Evolutionary conservation across 1,140 invertebrate genomes (phyloP).

Genomic region (Drosophila kikkawai): DNA sequence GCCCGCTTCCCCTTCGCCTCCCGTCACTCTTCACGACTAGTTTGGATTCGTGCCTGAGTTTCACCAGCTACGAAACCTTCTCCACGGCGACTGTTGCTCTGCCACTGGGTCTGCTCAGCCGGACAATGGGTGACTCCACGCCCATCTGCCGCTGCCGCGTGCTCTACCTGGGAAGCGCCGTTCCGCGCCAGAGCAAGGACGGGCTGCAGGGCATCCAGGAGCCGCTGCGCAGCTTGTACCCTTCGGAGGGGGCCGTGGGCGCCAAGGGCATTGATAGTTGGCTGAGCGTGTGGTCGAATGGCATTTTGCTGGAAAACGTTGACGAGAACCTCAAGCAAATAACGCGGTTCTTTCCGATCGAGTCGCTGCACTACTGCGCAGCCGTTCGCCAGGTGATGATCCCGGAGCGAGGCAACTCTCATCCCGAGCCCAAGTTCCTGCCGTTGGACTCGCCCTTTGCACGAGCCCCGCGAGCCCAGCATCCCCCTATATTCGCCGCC

Average conservation of each 20-base stretch:
- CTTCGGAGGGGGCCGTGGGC: slow-evolving; percentile 90
- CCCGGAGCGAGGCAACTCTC: slow-evolving; percentile 86
- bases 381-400: slow-evolving; percentile 94
- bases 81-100: neutral
- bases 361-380: slow-evolving; percentile 98
- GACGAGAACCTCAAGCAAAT: slow-evolving; percentile 98
- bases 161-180: slow-evolving; percentile 98
- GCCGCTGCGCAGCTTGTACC: slow-evolving; percentile 97
- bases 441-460: slow-evolving; percentile 98
- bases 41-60: slow-evolving; percentile 35
- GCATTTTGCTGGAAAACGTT: slow-evolving; percentile 97
- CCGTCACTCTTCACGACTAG: slow-evolving; percentile 7
- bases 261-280: slow-evolving; percentile 98
- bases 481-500: slow-evolving; percentile 98
- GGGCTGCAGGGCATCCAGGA: slow-evolving; percentile 99
- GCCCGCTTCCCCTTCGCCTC: neutral
- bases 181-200: slow-evolving; percentile 98
- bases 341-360: slow-evolving; percentile 98
- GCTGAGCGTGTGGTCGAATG: slow-evolving; percentile 98
- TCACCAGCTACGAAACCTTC: slow-evolving; percentile 17
- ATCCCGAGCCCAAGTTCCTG: slow-evolving; percentile 92
- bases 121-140: slow-evolving; percentile 88
- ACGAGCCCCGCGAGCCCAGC: slow-evolving; percentile 93
- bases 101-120: slow-evolving; percentile 6
- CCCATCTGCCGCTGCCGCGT: slow-evolving; percentile 98